Base-by-base conservation (phyloP, 2,888 invertebrate genomes). In the Drosophila atripex region DNA sequence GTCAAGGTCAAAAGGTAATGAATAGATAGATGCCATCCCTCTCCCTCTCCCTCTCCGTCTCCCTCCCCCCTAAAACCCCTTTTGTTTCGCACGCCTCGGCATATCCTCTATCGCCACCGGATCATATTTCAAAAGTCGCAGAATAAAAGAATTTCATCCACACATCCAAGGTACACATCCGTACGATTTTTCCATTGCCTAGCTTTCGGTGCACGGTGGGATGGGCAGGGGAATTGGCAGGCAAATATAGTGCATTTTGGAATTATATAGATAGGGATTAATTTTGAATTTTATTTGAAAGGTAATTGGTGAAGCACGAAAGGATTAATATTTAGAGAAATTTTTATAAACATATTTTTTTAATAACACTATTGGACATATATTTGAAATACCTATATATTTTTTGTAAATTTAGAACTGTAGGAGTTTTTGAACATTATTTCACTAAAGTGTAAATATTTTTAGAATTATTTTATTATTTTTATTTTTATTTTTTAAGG, bases 1-100 rank as follows among this genome's bases (percentile, higher is more conserved):
- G 64, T 63, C 64, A 66, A 57, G 66, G 66, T 66, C 66, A 57
- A 66, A 66, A 64, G 64, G 53, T 64, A 64, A 64, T 64, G 64
- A 64, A 63, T 64, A 64, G 53, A 53, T 52, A 52, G 43, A 21
- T 41, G 14, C n/a, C 9, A 14, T 8, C 25, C n/a, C 35, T 16
- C n/a, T 9, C 35, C 18, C 18, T n/a, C 30, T 38, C 23, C 25
- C 5, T 16, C 5, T 46, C 50, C 6, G 2, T 6, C 5, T 35
- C 1, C 11, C 6, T n/a, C 6, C 1, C 14, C 14, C 6, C 11
- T 12, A n/a, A 12, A n/a, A 12, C 18, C 16, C 47, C 9, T 16
- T 47, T 9, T 47, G 47, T 47, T 30, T 14, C 11, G 3, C 39
- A 1, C 11, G 11, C 16, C 16, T 11, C 11, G 28, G 30, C 30